Evolutionary conservation across 2,888 invertebrate genomes (phyloP).

Genomic region (Epinotia ramella): DNA sequence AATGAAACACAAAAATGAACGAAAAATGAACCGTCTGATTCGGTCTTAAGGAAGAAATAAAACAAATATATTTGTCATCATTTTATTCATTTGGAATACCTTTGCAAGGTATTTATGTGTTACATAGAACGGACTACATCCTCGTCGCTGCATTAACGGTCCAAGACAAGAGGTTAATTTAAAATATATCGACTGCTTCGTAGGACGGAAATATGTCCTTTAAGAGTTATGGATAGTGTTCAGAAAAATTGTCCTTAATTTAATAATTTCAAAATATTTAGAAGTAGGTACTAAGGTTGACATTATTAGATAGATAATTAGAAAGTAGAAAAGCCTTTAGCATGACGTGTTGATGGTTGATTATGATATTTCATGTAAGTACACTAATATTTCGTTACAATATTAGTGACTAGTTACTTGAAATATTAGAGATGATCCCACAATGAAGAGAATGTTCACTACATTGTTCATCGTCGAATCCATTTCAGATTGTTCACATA

Average conservation of each 20-base stretch:
- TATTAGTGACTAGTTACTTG: conserved; percentile 19
- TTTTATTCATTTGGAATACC: conserved; percentile 81
- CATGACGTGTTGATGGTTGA: conserved; percentile 70
- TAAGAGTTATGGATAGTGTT: conserved; percentile 69
- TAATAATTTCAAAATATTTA: conserved; percentile 78
- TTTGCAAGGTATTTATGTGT: conserved; percentile 75
- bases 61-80: conserved; percentile 50
- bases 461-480: conserved; percentile 35
- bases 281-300: conserved; percentile 69
- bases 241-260: conserved; percentile 76
- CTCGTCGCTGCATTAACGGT: conserved; percentile 61
- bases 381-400: conserved; percentile 15
- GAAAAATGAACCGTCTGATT: too few relatives aligned
- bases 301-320: conserved; percentile 67
- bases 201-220: conserved; percentile 79
- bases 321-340: conserved; percentile 78
- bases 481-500: conserved; percentile 38
- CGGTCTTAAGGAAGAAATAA: conserved; percentile 44
- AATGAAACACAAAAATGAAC: too few relatives aligned
- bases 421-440: conserved; percentile 37
- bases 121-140: conserved; percentile 75
- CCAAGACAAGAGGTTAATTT: conserved; percentile 54
- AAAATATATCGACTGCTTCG: conserved; percentile 61
- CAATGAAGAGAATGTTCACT: conserved; percentile 38
- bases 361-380: conserved; percentile 42